phyloP scores from a whole-genome alignment of 2,113 vertebrate genomes.

The Geococcyx californianus region DNA sequence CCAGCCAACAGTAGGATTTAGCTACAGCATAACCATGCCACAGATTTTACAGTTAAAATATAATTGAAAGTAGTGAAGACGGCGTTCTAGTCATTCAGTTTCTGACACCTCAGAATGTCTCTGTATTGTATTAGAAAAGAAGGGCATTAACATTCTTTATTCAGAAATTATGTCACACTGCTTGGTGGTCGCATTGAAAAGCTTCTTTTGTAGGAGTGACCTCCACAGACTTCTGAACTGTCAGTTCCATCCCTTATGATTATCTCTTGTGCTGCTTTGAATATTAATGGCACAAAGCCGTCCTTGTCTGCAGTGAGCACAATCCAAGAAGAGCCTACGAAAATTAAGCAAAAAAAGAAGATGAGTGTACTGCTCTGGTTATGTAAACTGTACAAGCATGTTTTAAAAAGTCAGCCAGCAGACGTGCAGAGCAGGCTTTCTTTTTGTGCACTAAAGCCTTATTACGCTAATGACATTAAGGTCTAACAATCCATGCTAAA shows the following conservation, averaged over 20 bases:
- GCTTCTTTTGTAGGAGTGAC: constrained; percentile 28
- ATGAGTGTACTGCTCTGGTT: neutral
- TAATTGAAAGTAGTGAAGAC: neutral
- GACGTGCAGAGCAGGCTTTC: neutral
- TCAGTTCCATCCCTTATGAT: constrained; percentile 84
- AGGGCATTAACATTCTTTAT: neutral
- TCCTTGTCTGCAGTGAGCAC: constrained; percentile 86
- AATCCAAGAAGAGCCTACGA: constrained; percentile 86
- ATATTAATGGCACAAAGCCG: constrained; percentile 88
- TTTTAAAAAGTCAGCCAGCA: neutral
- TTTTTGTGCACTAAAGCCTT: constrained; percentile 39
- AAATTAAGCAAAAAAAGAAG: constrained; percentile 17
- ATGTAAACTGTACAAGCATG: neutral
- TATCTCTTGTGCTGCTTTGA: constrained; percentile 86
- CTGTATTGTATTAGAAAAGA: neutral
- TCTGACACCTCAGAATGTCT: neutral
- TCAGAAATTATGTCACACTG: constrained; percentile 58
- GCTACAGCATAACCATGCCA: neutral
- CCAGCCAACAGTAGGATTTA: neutral
- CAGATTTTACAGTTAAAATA: constrained; percentile 11
- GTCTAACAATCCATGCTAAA: neutral
- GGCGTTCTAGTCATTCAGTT: neutral
- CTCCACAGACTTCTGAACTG: constrained; percentile 33
- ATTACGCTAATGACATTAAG: constrained; percentile 17
- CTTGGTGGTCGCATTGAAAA: constrained; percentile 26